Evolutionary conservation across 2,797 vertebrate genomes (phyloP).

Genomic region (Rhinichthys osculus): DNA sequence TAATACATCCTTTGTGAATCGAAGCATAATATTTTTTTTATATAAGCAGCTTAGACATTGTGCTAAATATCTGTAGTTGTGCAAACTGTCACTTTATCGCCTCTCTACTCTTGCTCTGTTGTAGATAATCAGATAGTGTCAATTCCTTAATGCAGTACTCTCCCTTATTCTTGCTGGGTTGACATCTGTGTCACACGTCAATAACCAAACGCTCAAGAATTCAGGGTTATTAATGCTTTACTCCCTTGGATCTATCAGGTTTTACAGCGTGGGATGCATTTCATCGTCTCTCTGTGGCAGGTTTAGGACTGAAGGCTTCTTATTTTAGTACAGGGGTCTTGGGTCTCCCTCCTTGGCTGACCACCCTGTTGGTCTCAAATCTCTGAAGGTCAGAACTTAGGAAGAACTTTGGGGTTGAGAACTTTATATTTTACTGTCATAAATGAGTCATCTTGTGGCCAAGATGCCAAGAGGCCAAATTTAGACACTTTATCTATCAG

Average conservation of each 20-base stretch:
- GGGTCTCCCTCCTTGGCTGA: slow-evolving; percentile 39
- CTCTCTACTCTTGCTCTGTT: not conserved
- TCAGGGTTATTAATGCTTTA: slow-evolving; percentile 49
- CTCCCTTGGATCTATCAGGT: slow-evolving; percentile 57
- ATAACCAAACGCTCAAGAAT: slow-evolving; percentile 5
- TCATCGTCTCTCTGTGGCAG: slow-evolving; percentile 37
- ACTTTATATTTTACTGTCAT: not conserved
- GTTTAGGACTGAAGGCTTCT: slow-evolving; percentile 39
- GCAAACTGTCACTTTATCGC: not conserved
- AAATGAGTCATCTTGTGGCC: slow-evolving; percentile 10
- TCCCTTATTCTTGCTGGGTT: not conserved
- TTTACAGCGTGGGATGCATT: slow-evolving; percentile 35
- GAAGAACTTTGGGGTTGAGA: not conserved
- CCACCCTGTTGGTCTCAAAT: slow-evolving; percentile 11
- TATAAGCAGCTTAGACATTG: not conserved
- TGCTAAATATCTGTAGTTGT: not conserved
- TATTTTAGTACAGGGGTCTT: slow-evolving; percentile 42
- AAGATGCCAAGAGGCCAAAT: not conserved
- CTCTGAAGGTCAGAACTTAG: slow-evolving; percentile 19
- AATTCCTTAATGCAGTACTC: not conserved
- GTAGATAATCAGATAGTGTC: not conserved
- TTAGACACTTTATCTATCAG: not conserved
- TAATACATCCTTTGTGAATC: not conserved
- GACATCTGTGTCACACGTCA: not conserved
- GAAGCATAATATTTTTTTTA: not conserved